Evolutionary conservation across 2,113 vertebrate species (phyloP).

Genomic region (Eulemur macaco): DNA sequence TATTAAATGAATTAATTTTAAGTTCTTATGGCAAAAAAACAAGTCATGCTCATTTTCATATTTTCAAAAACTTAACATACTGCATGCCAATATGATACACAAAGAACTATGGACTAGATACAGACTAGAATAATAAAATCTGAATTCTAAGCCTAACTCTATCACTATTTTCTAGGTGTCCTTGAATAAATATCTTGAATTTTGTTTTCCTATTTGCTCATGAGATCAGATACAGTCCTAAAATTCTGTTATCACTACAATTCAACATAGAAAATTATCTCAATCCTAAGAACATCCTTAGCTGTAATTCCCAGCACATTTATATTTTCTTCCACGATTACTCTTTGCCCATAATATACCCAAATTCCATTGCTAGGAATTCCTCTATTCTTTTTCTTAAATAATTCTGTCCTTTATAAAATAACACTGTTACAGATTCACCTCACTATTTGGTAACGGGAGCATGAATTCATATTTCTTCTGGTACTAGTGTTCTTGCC

Average conservation of each 20-base stretch:
- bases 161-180: background rate
- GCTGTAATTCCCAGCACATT: background rate
- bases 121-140: background rate
- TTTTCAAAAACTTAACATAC: conserved; percentile 4
- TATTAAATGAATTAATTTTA: conserved; percentile 13
- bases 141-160: background rate
- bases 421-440: background rate
- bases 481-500: background rate
- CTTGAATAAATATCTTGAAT: conserved; percentile 17
- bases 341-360: background rate
- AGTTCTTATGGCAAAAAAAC: background rate
- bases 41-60: background rate
- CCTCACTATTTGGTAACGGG: background rate
- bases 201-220: conserved; percentile 1
- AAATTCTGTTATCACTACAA: conserved; percentile 20
- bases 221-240: background rate
- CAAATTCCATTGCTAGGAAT: conserved; percentile 25
- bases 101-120: background rate
- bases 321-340: background rate
- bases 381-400: background rate
- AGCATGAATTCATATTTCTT: background rate
- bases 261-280: background rate
- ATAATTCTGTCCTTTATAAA: conserved; percentile 1
- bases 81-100: background rate
- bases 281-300: background rate